Evolutionary conservation across 2,797 vertebrate genomes (phyloP).

Genomic region (Clarias laeviceps): DNA sequence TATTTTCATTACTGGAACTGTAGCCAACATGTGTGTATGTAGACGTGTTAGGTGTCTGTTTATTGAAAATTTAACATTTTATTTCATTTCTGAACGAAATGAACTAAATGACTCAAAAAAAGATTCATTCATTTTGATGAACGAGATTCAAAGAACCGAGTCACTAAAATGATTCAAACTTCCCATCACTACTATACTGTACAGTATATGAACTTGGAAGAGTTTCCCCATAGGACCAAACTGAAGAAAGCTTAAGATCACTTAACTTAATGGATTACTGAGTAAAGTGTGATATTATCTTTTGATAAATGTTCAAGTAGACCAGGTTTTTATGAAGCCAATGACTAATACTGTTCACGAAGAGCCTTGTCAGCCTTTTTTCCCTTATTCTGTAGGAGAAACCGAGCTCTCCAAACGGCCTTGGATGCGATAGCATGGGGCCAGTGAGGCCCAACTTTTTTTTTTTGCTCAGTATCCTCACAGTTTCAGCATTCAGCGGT

Average conservation of each 20-base stretch:
- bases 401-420: conserved; percentile 54
- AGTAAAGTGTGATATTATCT: background rate
- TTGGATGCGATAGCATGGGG: conserved; percentile 72
- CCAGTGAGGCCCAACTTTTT: conserved; percentile 54
- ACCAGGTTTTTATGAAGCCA: conserved; percentile 54
- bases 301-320: conserved; percentile 18
- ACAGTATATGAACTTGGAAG: background rate
- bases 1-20: no score
- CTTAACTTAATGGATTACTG: background rate
- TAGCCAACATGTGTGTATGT: no score
- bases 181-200: no score
- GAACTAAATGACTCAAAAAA: no score
- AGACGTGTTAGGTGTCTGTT: no score
- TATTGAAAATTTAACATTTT: no score
- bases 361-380: conserved; percentile 54
- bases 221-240: background rate
- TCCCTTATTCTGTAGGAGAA: conserved; percentile 46
- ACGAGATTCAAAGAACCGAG: no score
- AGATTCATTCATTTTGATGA: no score
- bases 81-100: no score
- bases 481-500: conserved; percentile 75
- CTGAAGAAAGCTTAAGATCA: background rate
- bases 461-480: conserved; percentile 72
- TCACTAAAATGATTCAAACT: no score
- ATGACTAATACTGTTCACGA: conserved; percentile 64